Conservation (phyloP, 2,797 vertebrate species). For the Neosalanx taihuensis region DNA sequence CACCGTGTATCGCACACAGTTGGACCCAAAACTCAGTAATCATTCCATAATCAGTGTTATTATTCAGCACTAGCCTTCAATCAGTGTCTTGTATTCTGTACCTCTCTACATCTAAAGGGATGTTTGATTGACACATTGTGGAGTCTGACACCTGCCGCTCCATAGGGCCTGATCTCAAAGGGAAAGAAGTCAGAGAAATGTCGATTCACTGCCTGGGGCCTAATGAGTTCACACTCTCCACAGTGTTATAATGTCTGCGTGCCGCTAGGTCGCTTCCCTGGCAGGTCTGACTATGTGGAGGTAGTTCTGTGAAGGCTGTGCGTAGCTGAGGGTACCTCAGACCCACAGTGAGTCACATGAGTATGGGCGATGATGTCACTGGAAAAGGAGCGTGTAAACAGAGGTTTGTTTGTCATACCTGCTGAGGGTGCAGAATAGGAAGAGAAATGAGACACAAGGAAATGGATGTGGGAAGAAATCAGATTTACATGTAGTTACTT, state of each 20-base stretch:
- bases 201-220: conserved; percentile 29
- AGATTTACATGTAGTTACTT: not conserved
- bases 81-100: not conserved
- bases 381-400: not conserved
- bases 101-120: not conserved
- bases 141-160: too few species aligned
- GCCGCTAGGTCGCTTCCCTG: conserved; percentile 12
- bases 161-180: too few species aligned
- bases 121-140: too few species aligned
- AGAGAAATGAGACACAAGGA: not conserved
- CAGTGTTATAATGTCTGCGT: conserved; percentile 29
- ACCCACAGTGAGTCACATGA: not conserved
- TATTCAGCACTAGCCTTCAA: not conserved
- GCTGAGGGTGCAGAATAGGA: not conserved
- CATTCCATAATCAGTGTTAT: not conserved
- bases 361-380: not conserved
- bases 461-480: not conserved
- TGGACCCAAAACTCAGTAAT: not conserved
- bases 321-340: conserved; percentile 25
- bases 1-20: not conserved
- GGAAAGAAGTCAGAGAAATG: not conserved
- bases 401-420: not conserved
- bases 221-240: conserved; percentile 43
- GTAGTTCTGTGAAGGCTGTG: not conserved
- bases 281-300: conserved; percentile 32